These are phyloP conservation scores for Rhincodon typus DNA, from an alignment of 2,797 vertebrate species.

Conservation along the genomic window DNA sequence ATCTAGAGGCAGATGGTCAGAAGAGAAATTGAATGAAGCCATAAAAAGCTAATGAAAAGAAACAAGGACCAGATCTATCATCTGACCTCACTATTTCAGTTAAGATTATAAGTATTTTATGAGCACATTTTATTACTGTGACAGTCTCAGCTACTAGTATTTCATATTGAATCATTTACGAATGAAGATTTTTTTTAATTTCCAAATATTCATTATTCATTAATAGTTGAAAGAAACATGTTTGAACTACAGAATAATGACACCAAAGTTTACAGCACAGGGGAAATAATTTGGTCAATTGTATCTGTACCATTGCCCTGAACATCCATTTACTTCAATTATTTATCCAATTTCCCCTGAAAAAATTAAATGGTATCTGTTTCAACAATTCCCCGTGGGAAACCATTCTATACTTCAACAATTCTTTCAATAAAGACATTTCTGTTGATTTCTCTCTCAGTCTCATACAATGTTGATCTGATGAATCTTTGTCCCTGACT, in stretches of 20 bases:
- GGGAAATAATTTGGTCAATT: background rate
- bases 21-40: background rate
- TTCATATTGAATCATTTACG: background rate
- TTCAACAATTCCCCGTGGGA: background rate
- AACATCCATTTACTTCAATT: background rate
- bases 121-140: background rate
- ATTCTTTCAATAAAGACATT: background rate
- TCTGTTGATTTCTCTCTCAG: background rate
- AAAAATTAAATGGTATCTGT: conserved; percentile 9
- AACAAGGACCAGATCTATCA: background rate
- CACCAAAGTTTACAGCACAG: background rate
- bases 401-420: conserved; percentile 11
- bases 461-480: background rate
- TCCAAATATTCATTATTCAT: conserved; percentile 11
- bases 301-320: background rate
- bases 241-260: background rate
- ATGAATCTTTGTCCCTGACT: background rate
- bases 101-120: background rate
- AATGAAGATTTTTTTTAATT: too few species aligned
- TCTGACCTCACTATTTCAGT: background rate
- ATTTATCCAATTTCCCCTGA: conserved; percentile 24
- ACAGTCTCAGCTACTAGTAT: background rate
- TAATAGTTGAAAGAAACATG: conserved; percentile 19
- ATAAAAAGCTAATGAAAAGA: background rate
- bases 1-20: background rate